Evolutionary conservation across 2,113 vertebrate species (phyloP).

Genomic region (Spermophilus dauricus): DNA sequence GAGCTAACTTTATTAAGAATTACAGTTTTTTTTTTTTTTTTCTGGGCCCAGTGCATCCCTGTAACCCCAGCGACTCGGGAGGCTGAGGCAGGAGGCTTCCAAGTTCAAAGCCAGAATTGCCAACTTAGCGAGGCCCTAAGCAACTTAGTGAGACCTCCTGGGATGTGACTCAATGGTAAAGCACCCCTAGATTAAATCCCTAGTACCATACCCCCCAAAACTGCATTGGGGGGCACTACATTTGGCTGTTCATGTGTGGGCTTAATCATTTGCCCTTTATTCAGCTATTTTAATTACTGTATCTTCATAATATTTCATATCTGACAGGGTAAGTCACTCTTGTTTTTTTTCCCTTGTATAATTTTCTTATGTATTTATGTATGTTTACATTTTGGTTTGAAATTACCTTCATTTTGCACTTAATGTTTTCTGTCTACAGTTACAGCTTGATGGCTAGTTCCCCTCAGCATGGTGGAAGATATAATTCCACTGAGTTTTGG

Average conservation of each 20-base stretch:
- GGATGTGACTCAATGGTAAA: no score
- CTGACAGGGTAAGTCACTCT: not conserved
- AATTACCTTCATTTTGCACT: not conserved
- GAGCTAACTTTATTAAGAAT: not conserved
- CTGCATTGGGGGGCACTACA: not conserved
- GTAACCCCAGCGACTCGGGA: no score
- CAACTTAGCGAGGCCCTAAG: no score
- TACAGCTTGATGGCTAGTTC: not conserved
- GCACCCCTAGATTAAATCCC: no score
- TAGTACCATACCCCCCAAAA: no score
- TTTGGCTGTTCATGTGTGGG: not conserved
- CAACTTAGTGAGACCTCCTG: no score
- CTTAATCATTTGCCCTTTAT: not conserved
- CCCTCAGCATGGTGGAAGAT: not conserved
- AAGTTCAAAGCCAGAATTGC: no score
- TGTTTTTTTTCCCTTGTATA: not conserved
- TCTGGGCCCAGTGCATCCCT: no score
- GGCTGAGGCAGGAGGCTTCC: no score
- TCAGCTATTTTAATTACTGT: not conserved
- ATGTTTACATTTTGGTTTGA: not conserved
- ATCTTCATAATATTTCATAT: not conserved
- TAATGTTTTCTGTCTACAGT: not conserved
- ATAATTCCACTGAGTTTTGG: not conserved
- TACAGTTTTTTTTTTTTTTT: not conserved
- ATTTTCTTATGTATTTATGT: slow-evolving; percentile 27